phyloP scores from a whole-genome alignment of 2,113 vertebrate genomes.

The Oreochromis aureus region DNA sequence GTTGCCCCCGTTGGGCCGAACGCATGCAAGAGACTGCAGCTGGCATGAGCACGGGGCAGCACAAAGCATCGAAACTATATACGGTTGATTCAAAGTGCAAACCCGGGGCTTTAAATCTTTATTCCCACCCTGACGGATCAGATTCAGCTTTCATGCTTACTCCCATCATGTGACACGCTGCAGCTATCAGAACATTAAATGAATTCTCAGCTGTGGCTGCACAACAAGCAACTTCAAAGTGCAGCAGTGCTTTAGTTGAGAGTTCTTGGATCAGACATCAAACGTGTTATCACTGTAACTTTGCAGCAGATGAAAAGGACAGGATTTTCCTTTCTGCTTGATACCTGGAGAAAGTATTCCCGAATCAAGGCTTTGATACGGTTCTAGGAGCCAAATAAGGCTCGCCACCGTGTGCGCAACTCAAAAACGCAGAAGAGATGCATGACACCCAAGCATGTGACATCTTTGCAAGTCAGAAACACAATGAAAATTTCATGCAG shows the following conservation, averaged over 20 bases:
- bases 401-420: background rate
- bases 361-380: slow-evolving; percentile 16
- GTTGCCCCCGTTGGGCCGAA: background rate
- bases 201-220: slow-evolving; percentile 16
- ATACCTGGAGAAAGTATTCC: slow-evolving; percentile 30
- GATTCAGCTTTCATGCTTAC: slow-evolving; percentile 17
- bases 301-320: slow-evolving; percentile 35
- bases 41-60: background rate
- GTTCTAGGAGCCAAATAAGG: background rate
- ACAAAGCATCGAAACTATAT: slow-evolving; percentile 18
- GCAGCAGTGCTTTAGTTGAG: slow-evolving; percentile 4
- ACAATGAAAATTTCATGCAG: background rate
- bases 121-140: background rate
- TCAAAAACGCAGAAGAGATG: background rate
- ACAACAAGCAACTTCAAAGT: slow-evolving; percentile 55
- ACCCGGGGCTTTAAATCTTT: slow-evolving; percentile 7
- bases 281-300: slow-evolving; percentile 26
- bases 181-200: slow-evolving; percentile 32
- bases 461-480: background rate
- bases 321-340: slow-evolving; percentile 1
- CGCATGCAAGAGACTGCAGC: slow-evolving; percentile 12
- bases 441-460: background rate
- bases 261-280: slow-evolving; percentile 46
- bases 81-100: background rate
- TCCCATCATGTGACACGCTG: slow-evolving; percentile 26